A percentile compares a stretch with the other conserved stretches of the same genome.
Conservation (phyloP, 2,797 vertebrate genomes). For the Periophthalmus magnuspinnatus region DNA sequence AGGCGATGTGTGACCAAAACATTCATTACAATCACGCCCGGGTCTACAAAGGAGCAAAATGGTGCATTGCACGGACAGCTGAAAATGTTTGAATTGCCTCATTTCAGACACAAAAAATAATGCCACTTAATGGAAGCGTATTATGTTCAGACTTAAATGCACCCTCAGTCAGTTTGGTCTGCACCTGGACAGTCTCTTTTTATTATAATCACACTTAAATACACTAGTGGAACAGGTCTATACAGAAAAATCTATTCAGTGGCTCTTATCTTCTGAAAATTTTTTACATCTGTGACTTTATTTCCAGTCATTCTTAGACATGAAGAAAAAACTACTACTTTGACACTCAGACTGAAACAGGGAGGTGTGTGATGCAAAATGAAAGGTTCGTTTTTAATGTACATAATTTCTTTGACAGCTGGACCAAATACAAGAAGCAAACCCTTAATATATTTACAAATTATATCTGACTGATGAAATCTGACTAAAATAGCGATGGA, state of each 20-base stretch:
- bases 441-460: not conserved
- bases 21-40: not conserved
- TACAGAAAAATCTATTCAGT: not conserved
- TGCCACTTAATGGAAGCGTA: too few species aligned
- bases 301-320: not conserved
- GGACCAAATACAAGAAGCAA: not conserved
- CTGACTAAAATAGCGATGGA: not conserved
- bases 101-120: too few species aligned
- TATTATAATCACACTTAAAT: not conserved
- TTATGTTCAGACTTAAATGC: too few species aligned
- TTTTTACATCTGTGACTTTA: not conserved
- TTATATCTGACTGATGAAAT: not conserved
- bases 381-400: conserved; percentile 1
- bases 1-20: not conserved
- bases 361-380: not conserved
- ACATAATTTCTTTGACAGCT: conserved; percentile 44
- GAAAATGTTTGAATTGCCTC: too few species aligned
- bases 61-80: too few species aligned
- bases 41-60: too few species aligned
- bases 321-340: not conserved
- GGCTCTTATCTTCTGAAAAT: not conserved
- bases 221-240: not conserved
- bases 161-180: too few species aligned
- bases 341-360: not conserved
- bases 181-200: too few species aligned